Percentiles rank a stretch among this genome's conserved stretches.
Evolutionary conservation across 2,113 vertebrate species (phyloP).

Genomic region (Brachyhypopomus occidentalis): DNA sequence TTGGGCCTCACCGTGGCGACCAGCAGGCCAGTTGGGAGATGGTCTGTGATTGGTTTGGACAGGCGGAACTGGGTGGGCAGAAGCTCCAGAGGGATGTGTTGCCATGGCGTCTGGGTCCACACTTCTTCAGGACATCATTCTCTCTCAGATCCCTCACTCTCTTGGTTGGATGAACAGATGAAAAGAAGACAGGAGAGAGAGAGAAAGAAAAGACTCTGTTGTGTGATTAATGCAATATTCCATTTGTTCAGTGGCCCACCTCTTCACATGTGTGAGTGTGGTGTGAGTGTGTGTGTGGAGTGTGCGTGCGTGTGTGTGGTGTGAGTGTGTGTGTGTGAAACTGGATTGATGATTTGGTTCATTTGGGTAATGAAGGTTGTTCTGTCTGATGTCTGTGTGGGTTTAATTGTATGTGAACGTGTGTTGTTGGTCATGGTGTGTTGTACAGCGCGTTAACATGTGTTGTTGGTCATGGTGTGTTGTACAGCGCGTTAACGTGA

Average conservation of each 20-base stretch:
- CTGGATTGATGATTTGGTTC: too few species aligned
- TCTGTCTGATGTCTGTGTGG: too few species aligned
- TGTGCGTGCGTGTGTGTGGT: slow-evolving; percentile 2
- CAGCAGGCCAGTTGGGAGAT: slow-evolving; percentile 13
- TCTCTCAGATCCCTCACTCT: background rate
- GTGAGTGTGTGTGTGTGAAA: too few species aligned
- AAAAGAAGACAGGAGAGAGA: background rate
- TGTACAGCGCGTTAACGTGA: too few species aligned
- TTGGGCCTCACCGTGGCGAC: background rate
- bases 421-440: too few species aligned
- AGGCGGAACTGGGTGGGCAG: background rate
- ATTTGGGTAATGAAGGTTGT: too few species aligned
- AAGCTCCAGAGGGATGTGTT: background rate
- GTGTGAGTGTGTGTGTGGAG: background rate
- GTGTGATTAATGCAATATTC: background rate
- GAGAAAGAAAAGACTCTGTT: background rate
- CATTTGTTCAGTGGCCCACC: too few species aligned
- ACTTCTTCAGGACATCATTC: background rate
- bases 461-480: too few species aligned
- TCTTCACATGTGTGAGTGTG: background rate
- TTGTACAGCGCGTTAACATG: too few species aligned
- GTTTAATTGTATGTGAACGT: too few species aligned
- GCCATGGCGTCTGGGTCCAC: background rate
- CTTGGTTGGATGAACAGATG: background rate
- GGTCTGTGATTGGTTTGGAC: background rate